phyloP scores from a whole-genome alignment of 2,113 vertebrate genomes.

The Cromileptes altivelis region DNA sequence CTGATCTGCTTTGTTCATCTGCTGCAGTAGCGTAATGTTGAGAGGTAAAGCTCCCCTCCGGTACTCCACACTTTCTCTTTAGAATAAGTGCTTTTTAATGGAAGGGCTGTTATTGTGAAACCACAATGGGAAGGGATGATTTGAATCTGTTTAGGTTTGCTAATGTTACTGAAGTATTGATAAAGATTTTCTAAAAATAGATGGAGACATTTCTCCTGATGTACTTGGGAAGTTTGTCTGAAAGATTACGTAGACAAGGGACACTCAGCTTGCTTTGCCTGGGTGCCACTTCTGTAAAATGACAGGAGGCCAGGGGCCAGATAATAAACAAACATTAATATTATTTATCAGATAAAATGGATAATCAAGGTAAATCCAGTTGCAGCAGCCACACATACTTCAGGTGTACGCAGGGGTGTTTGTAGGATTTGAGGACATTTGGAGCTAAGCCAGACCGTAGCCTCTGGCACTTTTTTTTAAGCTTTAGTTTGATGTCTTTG shows the following conservation, averaged over 20 bases:
- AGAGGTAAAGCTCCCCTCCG: slow-evolving; percentile 13
- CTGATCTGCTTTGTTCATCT: background rate
- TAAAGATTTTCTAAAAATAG: background rate
- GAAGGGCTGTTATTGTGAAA: background rate
- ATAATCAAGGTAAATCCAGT: too few species aligned
- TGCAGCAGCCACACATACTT: too few species aligned
- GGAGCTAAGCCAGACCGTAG: too few species aligned
- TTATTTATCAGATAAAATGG: too few species aligned
- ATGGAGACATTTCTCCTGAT: background rate
- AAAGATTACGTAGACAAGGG: background rate
- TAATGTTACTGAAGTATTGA: background rate
- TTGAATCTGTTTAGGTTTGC: background rate
- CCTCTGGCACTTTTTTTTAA: too few species aligned
- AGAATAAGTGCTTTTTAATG: slow-evolving; percentile 17
- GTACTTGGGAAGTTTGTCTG: background rate
- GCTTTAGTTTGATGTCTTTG: too few species aligned
- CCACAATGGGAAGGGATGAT: background rate
- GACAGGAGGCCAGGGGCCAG: too few species aligned
- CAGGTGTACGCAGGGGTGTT: too few species aligned
- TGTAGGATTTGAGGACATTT: too few species aligned
- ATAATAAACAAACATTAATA: too few species aligned
- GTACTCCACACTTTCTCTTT: background rate
- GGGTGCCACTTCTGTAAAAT: too few species aligned
- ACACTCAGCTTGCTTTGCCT: too few species aligned
- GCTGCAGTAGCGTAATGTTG: background rate